phyloP scores from a whole-genome alignment of 2,888 invertebrate species.

The Penaeus monodon region DNA sequence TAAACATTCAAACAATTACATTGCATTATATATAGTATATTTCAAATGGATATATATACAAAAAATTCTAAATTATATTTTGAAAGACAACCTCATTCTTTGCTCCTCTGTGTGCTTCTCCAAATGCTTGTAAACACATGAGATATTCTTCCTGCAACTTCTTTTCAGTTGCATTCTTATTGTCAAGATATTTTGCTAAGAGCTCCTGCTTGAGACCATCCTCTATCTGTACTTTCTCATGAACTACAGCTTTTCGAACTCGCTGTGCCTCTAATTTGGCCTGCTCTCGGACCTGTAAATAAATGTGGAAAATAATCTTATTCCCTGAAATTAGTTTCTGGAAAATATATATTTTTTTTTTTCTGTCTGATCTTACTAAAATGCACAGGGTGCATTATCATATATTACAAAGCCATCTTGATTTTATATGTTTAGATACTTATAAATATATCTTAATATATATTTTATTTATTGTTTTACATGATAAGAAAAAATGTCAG shows the following conservation, averaged over 20 bases:
- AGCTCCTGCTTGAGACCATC: conserved; percentile 20
- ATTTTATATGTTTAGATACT: no score
- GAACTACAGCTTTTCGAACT: conserved; percentile 1
- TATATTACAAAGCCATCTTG: no score
- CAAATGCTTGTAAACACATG: conserved; percentile 18
- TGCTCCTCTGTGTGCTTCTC: conserved; percentile 33
- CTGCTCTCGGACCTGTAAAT: conserved; percentile 36
- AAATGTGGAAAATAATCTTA: background rate
- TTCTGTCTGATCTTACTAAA: no score
- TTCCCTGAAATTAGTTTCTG: no score
- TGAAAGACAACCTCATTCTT: conserved; percentile 7
- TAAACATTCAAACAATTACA: background rate
- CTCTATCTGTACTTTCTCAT: background rate
- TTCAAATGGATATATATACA: background rate
- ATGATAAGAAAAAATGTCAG: no score
- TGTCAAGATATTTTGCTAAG: background rate
- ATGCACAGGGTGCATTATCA: no score
- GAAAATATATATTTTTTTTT: no score
- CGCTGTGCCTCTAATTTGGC: conserved; percentile 26
- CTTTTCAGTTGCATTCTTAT: conserved; percentile 17
- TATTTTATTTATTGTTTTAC: no score
- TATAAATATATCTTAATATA: no score
- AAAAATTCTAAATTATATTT: background rate
- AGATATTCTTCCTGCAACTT: conserved; percentile 24
- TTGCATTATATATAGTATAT: background rate